Conservation (phyloP, 2,113 vertebrate genomes). For the Mobula birostris region DNA sequence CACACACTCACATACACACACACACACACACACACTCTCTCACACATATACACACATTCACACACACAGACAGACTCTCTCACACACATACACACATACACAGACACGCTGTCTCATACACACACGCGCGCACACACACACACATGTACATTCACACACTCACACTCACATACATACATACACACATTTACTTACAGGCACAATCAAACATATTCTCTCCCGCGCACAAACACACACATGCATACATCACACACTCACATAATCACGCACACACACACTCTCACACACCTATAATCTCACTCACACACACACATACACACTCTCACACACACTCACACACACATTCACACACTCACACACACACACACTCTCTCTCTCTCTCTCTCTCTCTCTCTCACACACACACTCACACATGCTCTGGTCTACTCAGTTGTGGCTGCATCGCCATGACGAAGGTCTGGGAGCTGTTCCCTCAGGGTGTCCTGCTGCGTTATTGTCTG, state of each 20-base stretch:
- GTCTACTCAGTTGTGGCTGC: no score
- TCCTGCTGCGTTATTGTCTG: conserved; percentile 14
- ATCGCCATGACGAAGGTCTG: background rate
- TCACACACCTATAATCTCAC: no score
- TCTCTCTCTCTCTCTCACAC: background rate
- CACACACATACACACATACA: no score
- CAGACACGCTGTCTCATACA: background rate
- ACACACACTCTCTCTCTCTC: background rate
- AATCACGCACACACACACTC: background rate
- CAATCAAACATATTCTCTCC: background rate
- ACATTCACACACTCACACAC: background rate
- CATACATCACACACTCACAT: background rate
- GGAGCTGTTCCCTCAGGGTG: background rate
- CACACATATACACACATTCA: no score
- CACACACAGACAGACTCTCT: no score
- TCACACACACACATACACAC: background rate
- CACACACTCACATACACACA: background rate
- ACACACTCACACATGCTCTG: background rate
- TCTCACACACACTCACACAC: no score
- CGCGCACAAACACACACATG: background rate
- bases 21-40: no score
- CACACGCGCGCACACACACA: no score
- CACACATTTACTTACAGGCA: background rate
- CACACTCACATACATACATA: background rate
- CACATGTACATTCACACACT: background rate